Evolutionary conservation across 1,140 invertebrate genomes (phyloP).

Genomic region (Euwallacea fornicatus): DNA sequence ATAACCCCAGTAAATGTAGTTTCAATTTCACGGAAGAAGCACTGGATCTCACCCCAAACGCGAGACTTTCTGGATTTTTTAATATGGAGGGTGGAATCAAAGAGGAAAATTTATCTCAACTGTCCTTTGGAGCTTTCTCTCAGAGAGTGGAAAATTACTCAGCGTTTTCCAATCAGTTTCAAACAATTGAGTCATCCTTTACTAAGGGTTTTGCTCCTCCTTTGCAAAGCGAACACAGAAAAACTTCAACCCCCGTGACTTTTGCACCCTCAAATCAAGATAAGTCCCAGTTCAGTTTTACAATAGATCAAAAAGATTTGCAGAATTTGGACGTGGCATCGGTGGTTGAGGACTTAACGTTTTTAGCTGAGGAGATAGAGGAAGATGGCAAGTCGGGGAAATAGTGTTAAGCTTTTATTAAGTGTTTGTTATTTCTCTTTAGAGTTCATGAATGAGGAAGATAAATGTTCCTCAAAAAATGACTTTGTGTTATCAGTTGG

Average conservation of each 20-base stretch:
- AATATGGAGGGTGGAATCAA: too few relatives aligned
- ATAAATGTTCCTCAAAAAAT: too few relatives aligned
- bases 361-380: slow-evolving; percentile 7
- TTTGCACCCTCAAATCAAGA: not conserved
- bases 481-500: too few relatives aligned
- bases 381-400: not conserved
- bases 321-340: slow-evolving; percentile 15
- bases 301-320: not conserved
- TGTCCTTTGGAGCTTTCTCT: not conserved
- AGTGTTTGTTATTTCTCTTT: too few relatives aligned
- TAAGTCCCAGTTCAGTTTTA: slow-evolving; percentile 14
- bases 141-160: not conserved
- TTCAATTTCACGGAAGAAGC: slow-evolving; percentile 13
- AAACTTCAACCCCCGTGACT: slow-evolving; percentile 28
- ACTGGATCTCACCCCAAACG: not conserved
- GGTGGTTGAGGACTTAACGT: slow-evolving; percentile 20
- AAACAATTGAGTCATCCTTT: slow-evolving; percentile 12
- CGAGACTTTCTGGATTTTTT: too few relatives aligned
- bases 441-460: too few relatives aligned
- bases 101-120: not conserved
- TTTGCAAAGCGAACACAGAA: slow-evolving; percentile 8
- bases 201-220: slow-evolving; percentile 8
- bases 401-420: too few relatives aligned
- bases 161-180: too few relatives aligned
- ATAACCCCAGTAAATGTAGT: slow-evolving; percentile 8